Conservation (phyloP, 2,113 vertebrate genomes). For the Cacatua alba region DNA sequence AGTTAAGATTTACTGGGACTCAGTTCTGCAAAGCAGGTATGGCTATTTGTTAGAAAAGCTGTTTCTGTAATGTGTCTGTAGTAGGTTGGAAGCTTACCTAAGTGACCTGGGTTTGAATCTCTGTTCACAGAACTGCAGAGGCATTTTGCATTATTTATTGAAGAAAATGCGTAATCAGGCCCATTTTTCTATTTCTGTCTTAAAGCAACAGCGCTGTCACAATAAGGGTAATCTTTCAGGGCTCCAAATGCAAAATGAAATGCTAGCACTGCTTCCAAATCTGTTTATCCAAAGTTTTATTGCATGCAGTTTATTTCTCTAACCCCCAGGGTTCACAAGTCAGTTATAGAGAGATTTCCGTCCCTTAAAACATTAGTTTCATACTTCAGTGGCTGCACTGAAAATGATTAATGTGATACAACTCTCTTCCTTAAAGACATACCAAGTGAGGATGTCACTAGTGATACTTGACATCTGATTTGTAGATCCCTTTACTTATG, state of each 20-base stretch:
- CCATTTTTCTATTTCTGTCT: conserved; percentile 38
- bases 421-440: background rate
- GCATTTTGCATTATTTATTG: conserved; percentile 55
- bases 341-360: background rate
- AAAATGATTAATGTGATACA: rapidly evolving
- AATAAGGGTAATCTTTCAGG: background rate
- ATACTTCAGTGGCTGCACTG: background rate
- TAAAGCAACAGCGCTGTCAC: background rate
- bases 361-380: background rate
- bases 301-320: background rate
- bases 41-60: background rate
- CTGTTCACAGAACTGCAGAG: background rate
- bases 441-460: rapidly evolving
- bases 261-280: background rate
- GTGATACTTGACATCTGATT: background rate
- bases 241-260: background rate
- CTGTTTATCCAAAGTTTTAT: background rate
- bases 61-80: background rate
- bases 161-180: conserved; percentile 13
- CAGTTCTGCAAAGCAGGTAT: background rate
- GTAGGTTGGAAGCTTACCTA: background rate
- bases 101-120: background rate
- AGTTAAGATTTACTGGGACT: background rate
- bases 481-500: background rate
- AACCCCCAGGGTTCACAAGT: background rate